A percentile compares a stretch with the other conserved stretches of the same genome.
Conservation (phyloP, 2,113 vertebrate species). For the Cyprinodon variegatus region DNA sequence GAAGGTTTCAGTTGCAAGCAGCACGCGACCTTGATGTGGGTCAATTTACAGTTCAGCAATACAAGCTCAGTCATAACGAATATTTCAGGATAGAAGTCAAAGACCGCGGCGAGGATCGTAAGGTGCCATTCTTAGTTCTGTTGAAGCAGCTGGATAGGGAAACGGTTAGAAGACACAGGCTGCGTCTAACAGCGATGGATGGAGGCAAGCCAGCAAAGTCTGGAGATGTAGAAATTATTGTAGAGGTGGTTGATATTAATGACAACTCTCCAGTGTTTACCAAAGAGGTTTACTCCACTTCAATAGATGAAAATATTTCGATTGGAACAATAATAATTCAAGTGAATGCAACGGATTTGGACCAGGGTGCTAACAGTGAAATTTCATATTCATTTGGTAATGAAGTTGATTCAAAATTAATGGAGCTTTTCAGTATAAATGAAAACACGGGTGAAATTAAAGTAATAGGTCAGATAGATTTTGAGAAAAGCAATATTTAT, state of each 20-base stretch:
- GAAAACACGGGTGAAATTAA: conserved; percentile 53
- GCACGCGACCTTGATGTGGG: conserved; percentile 78
- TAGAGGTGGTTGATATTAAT: conserved; percentile 70
- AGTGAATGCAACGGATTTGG: conserved; percentile 65
- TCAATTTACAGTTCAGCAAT: conserved; percentile 73
- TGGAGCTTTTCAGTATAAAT: conserved; percentile 57
- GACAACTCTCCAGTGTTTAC: conserved; percentile 71
- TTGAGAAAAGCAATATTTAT: conserved; percentile 42
- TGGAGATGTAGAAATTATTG: conserved; percentile 52
- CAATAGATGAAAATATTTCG: conserved; percentile 42
- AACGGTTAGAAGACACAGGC: conserved; percentile 6
- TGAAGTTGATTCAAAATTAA: conserved; percentile 42
- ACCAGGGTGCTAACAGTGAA: conserved; percentile 59
- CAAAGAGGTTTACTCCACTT: conserved; percentile 46
- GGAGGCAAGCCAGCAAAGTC: conserved; percentile 67
- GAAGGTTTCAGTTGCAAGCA: conserved; percentile 72
- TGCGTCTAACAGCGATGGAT: conserved; percentile 68
- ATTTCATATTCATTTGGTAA: conserved; percentile 56
- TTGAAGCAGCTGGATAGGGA: conserved; percentile 69
- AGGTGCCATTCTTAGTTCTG: conserved; percentile 68
- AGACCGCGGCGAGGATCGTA: conserved; percentile 55
- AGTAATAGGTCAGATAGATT: conserved; percentile 55
- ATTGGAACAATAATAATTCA: conserved; percentile 40
- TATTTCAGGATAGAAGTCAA: conserved; percentile 69
- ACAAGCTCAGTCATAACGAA: conserved; percentile 70